A percentile compares a stretch with the other conserved stretches of the same genome.
These are phyloP conservation scores for Melanerpes formicivorus DNA, from an alignment of 2,113 vertebrate species.

Conservation along the genomic window DNA sequence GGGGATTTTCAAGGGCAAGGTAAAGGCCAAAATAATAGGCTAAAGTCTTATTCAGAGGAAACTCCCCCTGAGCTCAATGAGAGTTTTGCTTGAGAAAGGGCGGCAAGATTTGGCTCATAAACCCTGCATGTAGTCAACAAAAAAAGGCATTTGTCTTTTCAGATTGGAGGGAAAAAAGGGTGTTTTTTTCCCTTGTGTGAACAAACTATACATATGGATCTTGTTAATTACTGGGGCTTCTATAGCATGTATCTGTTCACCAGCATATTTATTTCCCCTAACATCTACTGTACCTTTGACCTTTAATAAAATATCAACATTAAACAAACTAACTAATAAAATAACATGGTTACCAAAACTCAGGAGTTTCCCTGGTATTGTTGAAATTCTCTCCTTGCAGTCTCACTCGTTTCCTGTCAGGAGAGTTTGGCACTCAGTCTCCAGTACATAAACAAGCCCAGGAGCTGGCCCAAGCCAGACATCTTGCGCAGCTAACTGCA, in stretches of 20 bases:
- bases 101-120: background rate
- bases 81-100: slow-evolving; percentile 23
- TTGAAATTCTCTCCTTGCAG: slow-evolving; percentile 32
- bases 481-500: slow-evolving; percentile 6
- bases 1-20: background rate
- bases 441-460: slow-evolving; percentile 29
- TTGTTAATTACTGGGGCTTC: slow-evolving; percentile 18
- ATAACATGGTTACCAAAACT: slow-evolving; percentile 51
- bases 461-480: slow-evolving; percentile 23
- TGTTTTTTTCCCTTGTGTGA: background rate
- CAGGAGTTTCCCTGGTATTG: slow-evolving; percentile 58
- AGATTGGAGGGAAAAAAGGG: background rate
- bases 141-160: slow-evolving; percentile 15
- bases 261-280: slow-evolving; percentile 35
- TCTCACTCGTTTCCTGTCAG: slow-evolving; percentile 73
- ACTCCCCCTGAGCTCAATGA: background rate
- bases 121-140: background rate
- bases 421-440: slow-evolving; percentile 57
- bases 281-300: slow-evolving; percentile 42
- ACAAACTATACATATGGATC: slow-evolving; percentile 24
- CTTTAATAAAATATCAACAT: slow-evolving; percentile 59
- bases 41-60: slow-evolving; percentile 24
- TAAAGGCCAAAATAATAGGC: background rate
- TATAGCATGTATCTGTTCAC: slow-evolving; percentile 3
- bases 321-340: slow-evolving; percentile 66